phyloP scores from a whole-genome alignment of 2,888 invertebrate genomes.

The Caenorhabditis sp. region DNA sequence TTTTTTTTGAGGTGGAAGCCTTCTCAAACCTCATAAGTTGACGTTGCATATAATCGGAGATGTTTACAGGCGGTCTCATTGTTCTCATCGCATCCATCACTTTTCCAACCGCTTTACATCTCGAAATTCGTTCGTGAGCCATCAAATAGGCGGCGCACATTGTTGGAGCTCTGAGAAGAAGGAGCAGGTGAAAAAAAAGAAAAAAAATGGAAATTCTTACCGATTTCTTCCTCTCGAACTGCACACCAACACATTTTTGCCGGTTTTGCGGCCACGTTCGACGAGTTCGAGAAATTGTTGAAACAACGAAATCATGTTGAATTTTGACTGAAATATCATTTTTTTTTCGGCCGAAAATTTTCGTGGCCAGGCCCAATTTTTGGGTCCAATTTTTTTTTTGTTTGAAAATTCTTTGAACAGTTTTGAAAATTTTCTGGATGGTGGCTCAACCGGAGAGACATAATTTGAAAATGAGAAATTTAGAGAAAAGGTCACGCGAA shows the following conservation, averaged over 20 bases:
- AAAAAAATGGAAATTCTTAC: constrained; percentile 16
- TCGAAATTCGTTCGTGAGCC: constrained; percentile 52
- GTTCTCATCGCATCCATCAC: constrained; percentile 55
- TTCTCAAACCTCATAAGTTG: constrained; percentile 56
- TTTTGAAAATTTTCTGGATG: too few species aligned
- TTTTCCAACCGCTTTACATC: constrained; percentile 56
- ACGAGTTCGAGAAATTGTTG: constrained; percentile 56
- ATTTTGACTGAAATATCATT: constrained; percentile 30
- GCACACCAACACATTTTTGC: constrained; percentile 60
- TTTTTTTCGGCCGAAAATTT: neutral
- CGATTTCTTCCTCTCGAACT: constrained; percentile 62
- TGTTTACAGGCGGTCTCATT: constrained; percentile 62
- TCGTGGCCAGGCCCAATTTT: too few species aligned
- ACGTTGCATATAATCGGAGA: constrained; percentile 64
- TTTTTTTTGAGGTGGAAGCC: constrained; percentile 9
- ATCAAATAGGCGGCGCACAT: constrained; percentile 67
- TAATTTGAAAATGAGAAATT: too few species aligned
- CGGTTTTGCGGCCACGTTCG: constrained; percentile 50
- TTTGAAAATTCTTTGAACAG: too few species aligned
- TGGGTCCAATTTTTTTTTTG: too few species aligned
- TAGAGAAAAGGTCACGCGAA: too few species aligned
- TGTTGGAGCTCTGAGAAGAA: constrained; percentile 57
- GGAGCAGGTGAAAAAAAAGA: neutral
- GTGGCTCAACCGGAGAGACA: too few species aligned
- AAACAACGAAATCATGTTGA: constrained; percentile 40